These are phyloP conservation scores for Serilophus lunatus DNA, from an alignment of 2,113 vertebrate species.

Conservation along the genomic window DNA sequence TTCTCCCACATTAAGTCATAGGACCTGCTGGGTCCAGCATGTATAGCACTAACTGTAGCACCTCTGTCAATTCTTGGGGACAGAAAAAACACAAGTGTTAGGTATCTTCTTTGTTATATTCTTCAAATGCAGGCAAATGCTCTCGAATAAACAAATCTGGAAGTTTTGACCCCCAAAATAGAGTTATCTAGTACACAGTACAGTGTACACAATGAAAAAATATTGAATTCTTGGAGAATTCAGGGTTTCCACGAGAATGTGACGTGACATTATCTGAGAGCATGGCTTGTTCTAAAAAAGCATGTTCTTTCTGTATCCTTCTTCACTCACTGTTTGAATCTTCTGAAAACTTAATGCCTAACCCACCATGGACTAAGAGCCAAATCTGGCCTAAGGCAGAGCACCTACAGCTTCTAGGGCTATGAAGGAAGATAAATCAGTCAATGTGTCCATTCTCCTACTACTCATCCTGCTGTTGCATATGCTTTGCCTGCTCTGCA, in stretches of 20 bases:
- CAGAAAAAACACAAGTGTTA: fast-evolving
- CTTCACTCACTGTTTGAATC: neutral
- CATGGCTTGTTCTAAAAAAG: neutral
- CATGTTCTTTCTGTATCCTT: neutral
- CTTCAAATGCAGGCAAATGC: neutral
- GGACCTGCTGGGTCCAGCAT: neutral
- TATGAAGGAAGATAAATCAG: neutral
- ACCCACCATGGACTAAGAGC: neutral
- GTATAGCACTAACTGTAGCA: neutral
- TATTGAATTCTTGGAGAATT: neutral
- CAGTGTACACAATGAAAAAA: neutral
- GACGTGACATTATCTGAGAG: neutral
- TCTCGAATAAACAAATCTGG: neutral
- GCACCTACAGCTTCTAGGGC: neutral
- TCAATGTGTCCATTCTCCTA: neutral
- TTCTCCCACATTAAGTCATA: neutral
- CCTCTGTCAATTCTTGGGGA: neutral
- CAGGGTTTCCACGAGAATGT: neutral
- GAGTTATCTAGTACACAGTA: neutral
- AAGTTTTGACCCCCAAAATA: neutral
- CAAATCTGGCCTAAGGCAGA: neutral
- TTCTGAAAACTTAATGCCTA: neutral
- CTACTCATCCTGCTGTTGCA: neutral
- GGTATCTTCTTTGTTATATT: neutral
- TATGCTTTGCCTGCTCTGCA: neutral